Evolutionary conservation across 2,113 vertebrate genomes (phyloP), one percentile per base, ranked within the genome.

Genomic region (Camelus dromedarius): DNA sequence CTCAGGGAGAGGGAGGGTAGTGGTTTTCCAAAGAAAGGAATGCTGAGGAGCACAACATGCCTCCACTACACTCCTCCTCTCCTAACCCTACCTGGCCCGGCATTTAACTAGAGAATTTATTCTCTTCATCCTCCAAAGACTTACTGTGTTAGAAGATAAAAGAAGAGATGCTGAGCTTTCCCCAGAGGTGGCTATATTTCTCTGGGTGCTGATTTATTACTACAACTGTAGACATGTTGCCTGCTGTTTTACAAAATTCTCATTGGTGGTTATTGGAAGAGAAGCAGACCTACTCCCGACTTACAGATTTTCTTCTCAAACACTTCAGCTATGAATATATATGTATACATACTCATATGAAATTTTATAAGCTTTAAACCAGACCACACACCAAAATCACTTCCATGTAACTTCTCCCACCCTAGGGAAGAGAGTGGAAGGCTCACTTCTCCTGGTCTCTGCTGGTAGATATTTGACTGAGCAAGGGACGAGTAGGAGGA

Each of bases 241-340:
- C 6, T 58, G 13, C 48, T 76, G 48, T 64, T 91, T 94, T 52
- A 77, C 28, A 91, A 91, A 82, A 93, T 67, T 93, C 38, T 91
- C 69, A 46, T 67, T 60, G 60, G 46, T 52, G 24, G 48, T 77
- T 86, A 75, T 67, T 76, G 16, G n/a, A 96, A 95, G 52, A 81
- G 52, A 92, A 89, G 35, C 9, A 18, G 83, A 93, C 10, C 32
- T 32, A 85, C 77, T 91, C 50, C 24, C n/a, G 67, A 72, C 28
- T 91, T 62, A 92, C 52, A 77, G 35, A 62, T 66, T 89, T 95
- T 93, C 75, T 95, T 77, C 72, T 93, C 69, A 87, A 58, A 87
- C 73, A 56, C 28, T 82, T 93, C 38, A 96, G 54, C 26, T 32
- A 76, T 89, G 24, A 46, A 60, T 66, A 42, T 46, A 32, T 64